These are phyloP conservation scores for Sakesphorus luctuosus DNA, from an alignment of 2,113 vertebrate species.

Conservation along the genomic window DNA sequence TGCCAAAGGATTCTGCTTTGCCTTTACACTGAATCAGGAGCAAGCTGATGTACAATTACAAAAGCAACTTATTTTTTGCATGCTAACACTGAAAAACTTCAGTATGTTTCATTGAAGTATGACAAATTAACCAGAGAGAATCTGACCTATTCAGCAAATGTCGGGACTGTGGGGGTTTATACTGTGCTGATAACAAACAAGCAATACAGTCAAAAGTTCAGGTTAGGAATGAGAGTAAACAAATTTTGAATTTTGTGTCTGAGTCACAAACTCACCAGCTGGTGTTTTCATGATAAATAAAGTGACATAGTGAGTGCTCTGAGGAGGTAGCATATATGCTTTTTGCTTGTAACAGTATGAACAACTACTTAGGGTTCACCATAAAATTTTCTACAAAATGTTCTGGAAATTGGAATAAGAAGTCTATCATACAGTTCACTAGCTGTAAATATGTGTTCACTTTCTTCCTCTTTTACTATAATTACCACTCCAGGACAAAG, in stretches of 20 bases:
- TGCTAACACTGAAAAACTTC: not conserved
- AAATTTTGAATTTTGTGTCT: not conserved
- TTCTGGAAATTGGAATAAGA: not conserved
- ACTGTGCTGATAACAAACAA: not conserved
- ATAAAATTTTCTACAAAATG: not conserved
- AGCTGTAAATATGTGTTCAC: not conserved
- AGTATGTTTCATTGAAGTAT: not conserved
- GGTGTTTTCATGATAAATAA: not conserved
- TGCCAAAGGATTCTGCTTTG: not conserved
- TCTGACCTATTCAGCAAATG: slow-evolving; percentile 41
- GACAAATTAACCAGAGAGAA: slow-evolving; percentile 22
- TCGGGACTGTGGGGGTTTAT: not conserved
- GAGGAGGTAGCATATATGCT: not conserved
- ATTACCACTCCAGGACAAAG: slow-evolving; percentile 19
- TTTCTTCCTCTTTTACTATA: not conserved
- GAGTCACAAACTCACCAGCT: not conserved
- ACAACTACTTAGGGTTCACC: not conserved
- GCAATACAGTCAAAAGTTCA: not conserved
- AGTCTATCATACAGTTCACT: not conserved
- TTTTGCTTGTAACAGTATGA: not conserved
- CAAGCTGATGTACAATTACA: not conserved
- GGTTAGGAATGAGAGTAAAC: not conserved
- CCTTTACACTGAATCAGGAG: not conserved
- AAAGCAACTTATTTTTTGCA: not conserved
- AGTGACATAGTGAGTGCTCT: not conserved